A percentile compares a stretch with the other conserved stretches of the same genome.
Conservation (phyloP, 2,888 invertebrate genomes). For the Octonoba sinensis region DNA sequence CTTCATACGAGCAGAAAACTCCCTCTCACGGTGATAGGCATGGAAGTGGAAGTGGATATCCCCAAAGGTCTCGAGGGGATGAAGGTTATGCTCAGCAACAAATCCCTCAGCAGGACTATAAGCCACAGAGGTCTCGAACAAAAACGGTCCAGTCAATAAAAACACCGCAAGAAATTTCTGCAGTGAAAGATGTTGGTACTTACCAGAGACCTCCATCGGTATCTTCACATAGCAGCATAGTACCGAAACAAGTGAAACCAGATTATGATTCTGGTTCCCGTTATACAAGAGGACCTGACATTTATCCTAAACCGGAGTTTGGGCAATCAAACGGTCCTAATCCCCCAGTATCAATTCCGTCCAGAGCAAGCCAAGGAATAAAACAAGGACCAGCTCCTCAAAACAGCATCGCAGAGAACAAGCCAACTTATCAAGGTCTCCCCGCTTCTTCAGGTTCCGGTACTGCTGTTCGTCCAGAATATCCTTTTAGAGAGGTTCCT, state of each 20-base stretch:
- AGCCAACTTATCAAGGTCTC: slow-evolving; percentile 20
- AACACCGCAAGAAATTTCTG: slow-evolving; percentile 18
- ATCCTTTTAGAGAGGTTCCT: slow-evolving; percentile 32
- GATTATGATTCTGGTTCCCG: slow-evolving; percentile 44
- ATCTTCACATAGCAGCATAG: slow-evolving; percentile 20
- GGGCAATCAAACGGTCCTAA: slow-evolving; percentile 35
- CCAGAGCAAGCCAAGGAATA: slow-evolving; percentile 24
- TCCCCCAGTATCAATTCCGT: slow-evolving; percentile 51
- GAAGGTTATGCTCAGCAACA: slow-evolving; percentile 17
- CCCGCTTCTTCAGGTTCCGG: slow-evolving; percentile 18
- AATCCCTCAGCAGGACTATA: slow-evolving; percentile 12
- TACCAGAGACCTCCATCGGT: slow-evolving; percentile 28
- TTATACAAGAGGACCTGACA: slow-evolving; percentile 49
- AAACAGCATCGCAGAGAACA: slow-evolving; percentile 36
- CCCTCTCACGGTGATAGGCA: slow-evolving; percentile 6
- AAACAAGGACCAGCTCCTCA: slow-evolving; percentile 50
- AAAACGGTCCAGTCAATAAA: slow-evolving; percentile 1
- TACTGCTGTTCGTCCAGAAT: slow-evolving; percentile 23
- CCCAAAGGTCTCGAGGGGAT: slow-evolving; percentile 24
- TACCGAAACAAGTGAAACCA: slow-evolving; percentile 26
- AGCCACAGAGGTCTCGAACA: slow-evolving; percentile 22
- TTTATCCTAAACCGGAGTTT: slow-evolving; percentile 60
- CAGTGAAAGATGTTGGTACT: slow-evolving; percentile 31
- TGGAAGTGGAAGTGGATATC: slow-evolving; percentile 23
- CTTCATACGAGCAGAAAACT: slow-evolving; percentile 54